Conservation (phyloP, 2,797 vertebrate species). For the Strix occidentalis region DNA sequence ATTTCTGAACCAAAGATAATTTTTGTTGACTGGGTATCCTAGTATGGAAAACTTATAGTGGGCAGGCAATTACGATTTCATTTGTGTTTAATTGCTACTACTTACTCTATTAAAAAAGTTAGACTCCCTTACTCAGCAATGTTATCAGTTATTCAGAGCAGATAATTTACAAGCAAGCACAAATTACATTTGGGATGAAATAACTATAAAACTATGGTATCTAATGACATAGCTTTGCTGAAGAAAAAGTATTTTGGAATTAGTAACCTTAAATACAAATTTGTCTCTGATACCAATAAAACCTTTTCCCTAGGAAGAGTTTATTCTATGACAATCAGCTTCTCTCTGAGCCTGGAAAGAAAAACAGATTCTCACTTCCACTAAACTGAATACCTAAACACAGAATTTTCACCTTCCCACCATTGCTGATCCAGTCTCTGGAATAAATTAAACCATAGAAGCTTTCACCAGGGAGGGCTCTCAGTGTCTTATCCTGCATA, state of each 20-base stretch:
- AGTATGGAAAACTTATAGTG: background rate
- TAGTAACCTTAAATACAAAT: background rate
- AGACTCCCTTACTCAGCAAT: background rate
- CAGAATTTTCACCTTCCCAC: conserved; percentile 34
- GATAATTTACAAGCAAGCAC: background rate
- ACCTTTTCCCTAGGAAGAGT: conserved; percentile 4
- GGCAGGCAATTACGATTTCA: background rate
- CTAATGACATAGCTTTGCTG: background rate
- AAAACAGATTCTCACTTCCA: background rate
- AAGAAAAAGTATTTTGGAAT: conserved; percentile 10
- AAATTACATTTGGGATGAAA: background rate
- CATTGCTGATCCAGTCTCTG: conserved; percentile 22
- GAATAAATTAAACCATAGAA: conserved; percentile 61
- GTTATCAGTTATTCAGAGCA: background rate
- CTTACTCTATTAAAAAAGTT: background rate
- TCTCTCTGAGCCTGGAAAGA: conserved; percentile 18
- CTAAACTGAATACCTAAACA: conserved; percentile 4
- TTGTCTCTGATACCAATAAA: background rate
- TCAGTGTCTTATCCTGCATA: background rate
- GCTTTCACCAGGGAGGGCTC: background rate
- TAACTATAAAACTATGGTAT: background rate
- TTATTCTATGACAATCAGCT: conserved; percentile 10
- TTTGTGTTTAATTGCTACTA: background rate
- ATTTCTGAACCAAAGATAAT: background rate
- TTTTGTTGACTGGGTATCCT: background rate